Evolutionary conservation across 2,113 vertebrate species (phyloP), one percentile per base, ranked within the genome.

Genomic region (Corynorhinus townsendii): DNA sequence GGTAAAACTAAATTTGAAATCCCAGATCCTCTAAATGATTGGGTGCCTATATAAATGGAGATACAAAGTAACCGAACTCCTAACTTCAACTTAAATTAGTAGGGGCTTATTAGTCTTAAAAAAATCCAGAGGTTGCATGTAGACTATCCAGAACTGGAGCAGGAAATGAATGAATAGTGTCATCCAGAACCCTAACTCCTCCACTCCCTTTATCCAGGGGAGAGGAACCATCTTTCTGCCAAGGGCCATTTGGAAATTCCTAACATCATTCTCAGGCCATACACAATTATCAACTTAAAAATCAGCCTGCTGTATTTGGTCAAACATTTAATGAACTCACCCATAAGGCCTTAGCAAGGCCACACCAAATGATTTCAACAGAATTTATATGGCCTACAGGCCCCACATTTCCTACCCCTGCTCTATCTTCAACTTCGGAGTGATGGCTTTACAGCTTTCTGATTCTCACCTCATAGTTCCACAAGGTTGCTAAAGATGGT

Each of bases 21-120:
- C 38, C 4, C 14, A 86, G 9, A 1, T 62, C 2, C n/a, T 82
- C 47, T 73, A 62, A 86, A n/a, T 17, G 62, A 52, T 0, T 4
- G 7, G 15, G 12, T 28, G 1, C 1, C 20, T 47, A 0, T 52
- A 11, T 38, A n/a, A 45, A 3, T 12, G 69, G 28, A 45, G 30
- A 62, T 20, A 10, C 40, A 89, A 77, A 47, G 26, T 80, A 62
- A n/a, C 1, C 71, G 17, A 85, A 89, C 56, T 77, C 22, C 11
- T 83, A 71, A 16, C 43, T 38, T 43, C 3, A 14, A 5, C 20
- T 89, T 76, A 59, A 69, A 66, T 71, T 72, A 83, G 54, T 26
- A 59, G n/a, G 1, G 11, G 0, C 2, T 11, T 35, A 47, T 66
- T 54, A 81, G 16, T 85, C 1, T 77, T 35, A 73, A 84, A 1